Percentiles rank a stretch among this genome's conserved stretches.
Evolutionary conservation across 2,113 vertebrate species (phyloP).

Genomic region (Myiopsitta monachus): DNA sequence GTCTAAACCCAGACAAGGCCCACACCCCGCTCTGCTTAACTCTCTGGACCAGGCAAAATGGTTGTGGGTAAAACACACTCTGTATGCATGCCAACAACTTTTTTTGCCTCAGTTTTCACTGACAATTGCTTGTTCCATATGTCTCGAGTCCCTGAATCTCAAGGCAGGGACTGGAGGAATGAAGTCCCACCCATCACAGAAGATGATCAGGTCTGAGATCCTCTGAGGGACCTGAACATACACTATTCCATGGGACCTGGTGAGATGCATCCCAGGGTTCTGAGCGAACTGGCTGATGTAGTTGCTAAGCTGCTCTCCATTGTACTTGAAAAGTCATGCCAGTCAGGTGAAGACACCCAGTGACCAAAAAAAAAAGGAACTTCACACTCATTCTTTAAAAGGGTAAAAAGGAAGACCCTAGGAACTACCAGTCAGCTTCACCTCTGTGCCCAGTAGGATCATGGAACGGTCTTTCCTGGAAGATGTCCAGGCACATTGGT

Average conservation of each 20-base stretch:
- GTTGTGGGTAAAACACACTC: too few relatives aligned
- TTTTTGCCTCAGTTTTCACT: neutral
- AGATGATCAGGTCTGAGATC: neutral
- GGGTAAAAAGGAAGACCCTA: neutral
- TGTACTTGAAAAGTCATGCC: neutral
- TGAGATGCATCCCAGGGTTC: neutral
- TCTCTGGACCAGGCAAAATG: too few relatives aligned
- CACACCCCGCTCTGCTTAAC: too few relatives aligned
- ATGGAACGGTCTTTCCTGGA: neutral
- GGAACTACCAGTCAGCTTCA: neutral
- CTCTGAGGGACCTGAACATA: neutral
- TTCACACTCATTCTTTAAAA: neutral
- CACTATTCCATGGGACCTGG: neutral
- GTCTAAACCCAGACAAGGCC: too few relatives aligned
- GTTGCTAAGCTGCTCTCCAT: neutral
- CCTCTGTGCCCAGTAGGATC: neutral
- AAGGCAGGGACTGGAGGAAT: neutral
- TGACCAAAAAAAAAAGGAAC: neutral
- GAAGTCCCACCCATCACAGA: neutral
- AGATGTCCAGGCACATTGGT: neutral
- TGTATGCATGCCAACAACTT: neutral
- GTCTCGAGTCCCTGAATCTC: neutral
- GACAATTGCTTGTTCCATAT: neutral
- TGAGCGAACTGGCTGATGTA: neutral
- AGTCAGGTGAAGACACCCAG: neutral